Evolutionary conservation across 2,113 vertebrate species (phyloP).

Genomic region (Hemicordylus capensis): DNA sequence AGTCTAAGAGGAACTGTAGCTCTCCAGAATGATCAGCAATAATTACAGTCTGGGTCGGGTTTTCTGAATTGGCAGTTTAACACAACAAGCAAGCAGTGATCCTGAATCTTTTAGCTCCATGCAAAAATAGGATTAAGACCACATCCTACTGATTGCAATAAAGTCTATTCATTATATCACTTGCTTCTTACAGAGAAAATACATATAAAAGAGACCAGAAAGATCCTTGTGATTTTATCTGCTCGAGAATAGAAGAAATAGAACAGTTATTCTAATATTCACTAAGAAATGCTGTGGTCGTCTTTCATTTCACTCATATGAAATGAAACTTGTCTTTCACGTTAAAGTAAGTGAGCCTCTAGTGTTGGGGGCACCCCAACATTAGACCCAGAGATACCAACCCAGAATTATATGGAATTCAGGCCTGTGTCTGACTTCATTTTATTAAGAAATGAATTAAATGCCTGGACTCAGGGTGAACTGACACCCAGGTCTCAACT

Average conservation of each 20-base stretch:
- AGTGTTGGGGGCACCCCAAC: too few relatives aligned
- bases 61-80: constrained; percentile 56
- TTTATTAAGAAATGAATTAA: too few relatives aligned
- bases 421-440: too few relatives aligned
- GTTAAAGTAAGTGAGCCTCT: neutral
- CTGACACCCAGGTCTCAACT: too few relatives aligned
- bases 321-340: neutral
- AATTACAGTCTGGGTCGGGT: constrained; percentile 60
- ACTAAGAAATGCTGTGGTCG: neutral
- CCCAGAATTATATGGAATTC: too few relatives aligned
- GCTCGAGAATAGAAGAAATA: too few relatives aligned
- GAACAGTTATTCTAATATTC: neutral
- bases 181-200: constrained; percentile 8
- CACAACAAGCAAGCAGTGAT: constrained; percentile 15
- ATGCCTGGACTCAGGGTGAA: too few relatives aligned
- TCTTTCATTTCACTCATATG: neutral
- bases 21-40: constrained; percentile 70
- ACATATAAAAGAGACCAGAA: fast-evolving
- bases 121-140: neutral
- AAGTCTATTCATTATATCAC: constrained; percentile 10
- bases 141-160: constrained; percentile 7
- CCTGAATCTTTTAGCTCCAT: neutral
- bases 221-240: neutral
- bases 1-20: constrained; percentile 65
- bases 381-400: too few relatives aligned